Evolutionary conservation across 2,113 vertebrate genomes (phyloP).

Genomic region (Alaudala cheleensis): DNA sequence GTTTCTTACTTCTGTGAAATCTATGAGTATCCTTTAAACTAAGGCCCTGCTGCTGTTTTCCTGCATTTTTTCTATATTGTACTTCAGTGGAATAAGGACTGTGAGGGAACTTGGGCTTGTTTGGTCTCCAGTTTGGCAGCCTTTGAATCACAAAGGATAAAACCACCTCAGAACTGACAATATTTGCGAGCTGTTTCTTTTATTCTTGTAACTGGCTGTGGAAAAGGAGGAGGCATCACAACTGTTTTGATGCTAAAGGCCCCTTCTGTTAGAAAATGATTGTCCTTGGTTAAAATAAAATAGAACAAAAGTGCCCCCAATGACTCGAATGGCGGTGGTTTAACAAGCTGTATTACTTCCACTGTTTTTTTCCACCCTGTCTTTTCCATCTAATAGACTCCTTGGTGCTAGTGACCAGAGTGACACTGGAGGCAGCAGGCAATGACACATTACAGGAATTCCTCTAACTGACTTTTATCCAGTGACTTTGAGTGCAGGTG

Average conservation of each 20-base stretch:
- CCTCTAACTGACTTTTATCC: slow-evolving; percentile 62
- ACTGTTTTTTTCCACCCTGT: slow-evolving; percentile 16
- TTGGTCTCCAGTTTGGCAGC: not conserved
- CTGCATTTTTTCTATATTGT: not conserved
- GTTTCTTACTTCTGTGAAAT: not conserved
- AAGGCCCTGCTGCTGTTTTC: not conserved
- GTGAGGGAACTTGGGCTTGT: not conserved
- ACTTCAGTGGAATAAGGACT: not conserved
- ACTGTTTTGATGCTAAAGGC: not conserved
- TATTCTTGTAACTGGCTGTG: not conserved
- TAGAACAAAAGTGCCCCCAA: not conserved
- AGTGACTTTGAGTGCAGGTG: slow-evolving; percentile 28
- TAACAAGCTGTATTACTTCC: slow-evolving; percentile 43
- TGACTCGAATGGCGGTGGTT: not conserved
- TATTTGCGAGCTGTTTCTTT: not conserved
- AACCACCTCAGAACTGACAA: not conserved
- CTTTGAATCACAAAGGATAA: not conserved
- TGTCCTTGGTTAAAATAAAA: not conserved
- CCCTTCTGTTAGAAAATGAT: not conserved
- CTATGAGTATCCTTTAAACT: not conserved
- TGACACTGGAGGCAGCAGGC: slow-evolving; percentile 57
- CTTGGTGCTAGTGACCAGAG: slow-evolving; percentile 42
- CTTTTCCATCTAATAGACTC: slow-evolving; percentile 57
- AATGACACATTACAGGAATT: slow-evolving; percentile 58
- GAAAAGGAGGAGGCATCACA: not conserved